Evolutionary conservation across 2,113 vertebrate genomes (phyloP), one percentile per base, ranked within the genome.

Genomic region (Seriola dumerili): DNA sequence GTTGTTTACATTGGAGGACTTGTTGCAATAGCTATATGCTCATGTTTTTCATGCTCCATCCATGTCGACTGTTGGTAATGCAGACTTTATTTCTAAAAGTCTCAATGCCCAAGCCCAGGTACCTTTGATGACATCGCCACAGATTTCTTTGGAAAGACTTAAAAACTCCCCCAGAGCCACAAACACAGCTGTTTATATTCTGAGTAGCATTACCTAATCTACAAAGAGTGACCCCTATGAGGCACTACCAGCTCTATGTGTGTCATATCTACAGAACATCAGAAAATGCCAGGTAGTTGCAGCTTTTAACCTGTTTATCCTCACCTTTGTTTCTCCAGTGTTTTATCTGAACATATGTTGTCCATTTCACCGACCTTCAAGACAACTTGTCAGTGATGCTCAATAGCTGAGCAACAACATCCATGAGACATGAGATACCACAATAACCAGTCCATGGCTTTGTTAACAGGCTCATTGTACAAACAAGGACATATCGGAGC

Each of bases 361-460:
- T 59, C 57, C 19, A 50, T 46, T 40, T 76, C 72, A 32, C 1
- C 4, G 25, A 23, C 36, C 52, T 62, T 58, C 13, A 57, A 40
- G 46, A 67, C 78, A 38, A 44, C 8, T 8, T 50, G 64, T 67
- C 65, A 7, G 4, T 65, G 16, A 81, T 58, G 34, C n/a, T 23
- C 50, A 57, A 48, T 44, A 75, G 46, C 76, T 63, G 64, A 79
- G 29, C 48, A 76, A 36, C 66, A 65, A 29, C 46, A 66, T 64
- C 76, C 10, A 8, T 0, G 54, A 57, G 32, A 57, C 14, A 16
- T 36, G 34, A 11, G 1, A 1, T 13, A 44, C 21, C 2, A 62
- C 70, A 61, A 66, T 32, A 83, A 84, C 80, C 73, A 76, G 77
- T 48, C 63, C 3, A 13, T 32, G 61, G 63, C 58, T 81, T 59